phyloP scores from a whole-genome alignment of 2,888 invertebrate genomes.

The Polydrusus cervinus region DNA sequence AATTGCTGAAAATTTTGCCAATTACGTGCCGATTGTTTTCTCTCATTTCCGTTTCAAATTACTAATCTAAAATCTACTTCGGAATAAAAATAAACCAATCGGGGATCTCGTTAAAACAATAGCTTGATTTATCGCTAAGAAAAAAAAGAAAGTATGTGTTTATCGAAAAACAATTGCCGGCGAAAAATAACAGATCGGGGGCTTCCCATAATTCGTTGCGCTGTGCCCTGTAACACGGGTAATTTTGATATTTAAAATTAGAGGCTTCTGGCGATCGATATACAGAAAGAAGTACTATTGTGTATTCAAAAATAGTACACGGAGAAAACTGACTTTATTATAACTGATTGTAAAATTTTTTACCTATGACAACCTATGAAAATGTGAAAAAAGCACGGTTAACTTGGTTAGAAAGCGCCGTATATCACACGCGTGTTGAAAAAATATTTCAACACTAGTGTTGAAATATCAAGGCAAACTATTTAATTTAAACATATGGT shows the following conservation, averaged over 20 bases:
- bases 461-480: too few species aligned
- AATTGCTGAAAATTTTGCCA: background rate
- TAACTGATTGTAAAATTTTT: too few species aligned
- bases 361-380: too few species aligned
- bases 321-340: too few species aligned
- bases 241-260: background rate
- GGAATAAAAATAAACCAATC: slow-evolving; percentile 22
- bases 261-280: too few species aligned
- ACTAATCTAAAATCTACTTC: slow-evolving; percentile 20
- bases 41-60: slow-evolving; percentile 24
- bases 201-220: slow-evolving; percentile 34
- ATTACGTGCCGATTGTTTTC: slow-evolving; percentile 5
- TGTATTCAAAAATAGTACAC: too few species aligned
- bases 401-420: too few species aligned
- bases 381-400: too few species aligned
- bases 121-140: slow-evolving; percentile 21
- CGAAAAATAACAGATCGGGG: slow-evolving; percentile 23
- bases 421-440: too few species aligned
- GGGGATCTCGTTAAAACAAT: slow-evolving; percentile 30
- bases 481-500: too few species aligned
- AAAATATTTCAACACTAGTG: too few species aligned
- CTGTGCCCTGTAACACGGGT: background rate
- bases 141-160: slow-evolving; percentile 32
- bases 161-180: slow-evolving; percentile 34
- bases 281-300: too few species aligned